These are phyloP conservation scores for Drosophila mimica DNA, from an alignment of 2,888 invertebrate genomes.

Conservation along the genomic window DNA sequence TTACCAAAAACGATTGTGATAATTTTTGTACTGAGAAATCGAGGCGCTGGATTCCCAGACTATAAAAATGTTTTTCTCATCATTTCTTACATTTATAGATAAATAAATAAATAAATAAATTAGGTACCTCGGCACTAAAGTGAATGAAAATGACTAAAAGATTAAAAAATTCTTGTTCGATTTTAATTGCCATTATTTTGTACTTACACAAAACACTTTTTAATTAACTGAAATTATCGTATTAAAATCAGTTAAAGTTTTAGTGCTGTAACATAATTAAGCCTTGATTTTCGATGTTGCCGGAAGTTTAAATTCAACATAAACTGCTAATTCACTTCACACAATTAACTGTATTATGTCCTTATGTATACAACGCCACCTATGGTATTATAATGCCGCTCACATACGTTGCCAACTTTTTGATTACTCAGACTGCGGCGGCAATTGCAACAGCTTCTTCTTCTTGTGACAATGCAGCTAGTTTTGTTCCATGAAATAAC, in stretches of 20 bases:
- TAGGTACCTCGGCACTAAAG: neutral
- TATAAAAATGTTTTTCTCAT: neutral
- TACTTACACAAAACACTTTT: conserved; percentile 22
- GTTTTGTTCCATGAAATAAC: too few species aligned
- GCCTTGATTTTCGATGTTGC: neutral
- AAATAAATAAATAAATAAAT: too few species aligned
- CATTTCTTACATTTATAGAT: neutral
- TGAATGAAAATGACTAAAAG: neutral
- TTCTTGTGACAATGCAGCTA: too few species aligned
- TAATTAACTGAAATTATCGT: neutral
- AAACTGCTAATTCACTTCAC: neutral
- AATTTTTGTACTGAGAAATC: conserved; percentile 18
- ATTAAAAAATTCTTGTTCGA: neutral
- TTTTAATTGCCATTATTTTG: neutral
- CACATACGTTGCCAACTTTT: conserved; percentile 22
- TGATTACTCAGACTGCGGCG: conserved; percentile 46
- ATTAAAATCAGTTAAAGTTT: neutral
- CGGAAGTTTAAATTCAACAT: conserved; percentile 18
- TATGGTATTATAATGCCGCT: conserved; percentile 30
- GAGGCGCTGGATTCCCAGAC: neutral
- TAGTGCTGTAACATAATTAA: neutral
- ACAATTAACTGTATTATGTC: neutral
- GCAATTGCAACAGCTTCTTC: conserved; percentile 45
- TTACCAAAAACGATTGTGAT: conserved; percentile 23
- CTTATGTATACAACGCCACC: neutral